A percentile compares a stretch with the other conserved stretches of the same genome.
phyloP scores from a whole-genome alignment of 2,797 vertebrate species.

The Borostomias antarcticus region DNA sequence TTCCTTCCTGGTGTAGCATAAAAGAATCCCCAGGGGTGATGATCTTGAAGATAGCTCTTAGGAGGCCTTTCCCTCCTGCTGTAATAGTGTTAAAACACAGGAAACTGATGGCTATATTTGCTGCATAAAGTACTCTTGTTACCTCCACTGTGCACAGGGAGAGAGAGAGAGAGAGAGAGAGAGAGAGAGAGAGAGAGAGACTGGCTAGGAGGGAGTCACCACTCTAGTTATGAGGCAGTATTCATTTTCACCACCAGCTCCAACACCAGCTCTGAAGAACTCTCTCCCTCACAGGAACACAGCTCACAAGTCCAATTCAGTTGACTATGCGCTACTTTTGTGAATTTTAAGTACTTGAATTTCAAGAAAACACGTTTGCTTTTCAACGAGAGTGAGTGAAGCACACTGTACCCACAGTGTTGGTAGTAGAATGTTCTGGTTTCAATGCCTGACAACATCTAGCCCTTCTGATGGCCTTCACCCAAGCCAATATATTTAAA shows the following conservation, averaged over 20 bases:
- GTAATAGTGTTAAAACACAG: constrained; percentile 77
- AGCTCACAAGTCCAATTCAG: no score
- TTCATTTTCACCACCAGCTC: no score
- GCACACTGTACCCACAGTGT: not conserved
- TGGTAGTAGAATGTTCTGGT: not conserved
- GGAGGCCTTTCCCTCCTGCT: constrained; percentile 69
- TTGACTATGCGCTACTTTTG: no score
- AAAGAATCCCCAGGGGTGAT: constrained; percentile 67
- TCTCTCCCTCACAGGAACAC: no score
- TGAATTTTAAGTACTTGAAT: not conserved
- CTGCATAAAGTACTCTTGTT: constrained; percentile 61
- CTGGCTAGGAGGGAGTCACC: no score
- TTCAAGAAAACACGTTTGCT: not conserved
- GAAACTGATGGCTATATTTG: constrained; percentile 68
- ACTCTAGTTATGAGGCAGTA: no score
- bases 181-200: no score
- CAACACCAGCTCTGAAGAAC: no score
- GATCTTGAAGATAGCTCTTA: constrained; percentile 77
- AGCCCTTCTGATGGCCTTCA: constrained; percentile 48
- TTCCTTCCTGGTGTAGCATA: constrained; percentile 67
- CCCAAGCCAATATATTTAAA: constrained; percentile 71
- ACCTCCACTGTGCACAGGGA: constrained; percentile 8
- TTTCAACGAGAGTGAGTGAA: not conserved
- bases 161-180: no score
- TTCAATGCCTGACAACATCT: not conserved